These are phyloP conservation scores for Stichopus horrens DNA, from an alignment of 53 echinoderm and acorn worm species.

Conservation along the genomic window DNA sequence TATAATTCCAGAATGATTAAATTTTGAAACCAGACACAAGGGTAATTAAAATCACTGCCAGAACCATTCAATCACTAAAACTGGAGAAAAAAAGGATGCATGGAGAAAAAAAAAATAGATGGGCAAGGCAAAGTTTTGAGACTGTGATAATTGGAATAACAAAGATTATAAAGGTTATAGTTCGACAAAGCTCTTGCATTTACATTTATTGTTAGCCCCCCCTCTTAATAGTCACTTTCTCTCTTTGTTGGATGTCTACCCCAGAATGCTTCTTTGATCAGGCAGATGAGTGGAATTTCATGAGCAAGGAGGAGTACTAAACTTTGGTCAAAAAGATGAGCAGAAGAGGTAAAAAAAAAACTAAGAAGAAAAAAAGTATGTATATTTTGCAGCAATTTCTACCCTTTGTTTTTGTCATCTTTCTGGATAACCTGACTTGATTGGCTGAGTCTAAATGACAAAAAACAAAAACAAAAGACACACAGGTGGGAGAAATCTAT, in stretches of 20 bases:
- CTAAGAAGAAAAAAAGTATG: background rate
- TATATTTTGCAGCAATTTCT: background rate
- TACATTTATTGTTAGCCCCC: too few relatives aligned
- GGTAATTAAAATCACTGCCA: background rate
- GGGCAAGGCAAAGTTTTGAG: too few relatives aligned
- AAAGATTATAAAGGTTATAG: too few relatives aligned
- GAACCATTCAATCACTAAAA: background rate
- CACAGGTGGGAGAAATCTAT: too few relatives aligned
- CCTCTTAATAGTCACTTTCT: too few relatives aligned
- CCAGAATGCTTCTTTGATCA: background rate
- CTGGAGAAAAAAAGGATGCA: too few relatives aligned
- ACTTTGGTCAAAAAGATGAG: too few relatives aligned
- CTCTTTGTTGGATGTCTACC: background rate
- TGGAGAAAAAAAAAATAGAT: too few relatives aligned
- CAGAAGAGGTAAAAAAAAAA: background rate
- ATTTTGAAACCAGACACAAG: background rate
- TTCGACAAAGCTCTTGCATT: too few relatives aligned
- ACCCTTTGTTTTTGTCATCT: slow-evolving; percentile 25
- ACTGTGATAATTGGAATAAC: too few relatives aligned
- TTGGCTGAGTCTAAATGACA: slow-evolving; percentile 22
- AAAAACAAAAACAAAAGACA: background rate
- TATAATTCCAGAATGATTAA: background rate
- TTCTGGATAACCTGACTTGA: background rate
- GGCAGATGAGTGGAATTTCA: background rate
- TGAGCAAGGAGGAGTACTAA: too few relatives aligned